These are phyloP conservation scores for Sycobia sp. DNA, from an alignment of 1,140 invertebrate species.

Conservation along the genomic window DNA sequence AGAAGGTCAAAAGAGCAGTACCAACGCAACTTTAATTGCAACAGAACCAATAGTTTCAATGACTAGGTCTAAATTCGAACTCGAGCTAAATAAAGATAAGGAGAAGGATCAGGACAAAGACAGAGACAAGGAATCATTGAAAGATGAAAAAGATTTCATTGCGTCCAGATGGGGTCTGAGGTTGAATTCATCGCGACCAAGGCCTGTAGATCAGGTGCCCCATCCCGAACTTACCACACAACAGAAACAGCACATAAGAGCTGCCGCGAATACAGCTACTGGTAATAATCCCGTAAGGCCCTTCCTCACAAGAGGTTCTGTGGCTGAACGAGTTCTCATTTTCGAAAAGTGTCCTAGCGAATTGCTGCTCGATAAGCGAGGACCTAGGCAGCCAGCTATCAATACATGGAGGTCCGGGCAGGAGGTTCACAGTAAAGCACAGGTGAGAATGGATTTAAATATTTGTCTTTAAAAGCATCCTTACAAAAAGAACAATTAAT, in stretches of 20 bases:
- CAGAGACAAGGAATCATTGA: slow-evolving; percentile 56
- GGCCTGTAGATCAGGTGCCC: slow-evolving; percentile 62
- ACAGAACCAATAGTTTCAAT: slow-evolving; percentile 47
- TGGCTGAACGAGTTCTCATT: slow-evolving; percentile 87
- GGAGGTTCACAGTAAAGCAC: slow-evolving; percentile 72
- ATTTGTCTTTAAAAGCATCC: too few species aligned
- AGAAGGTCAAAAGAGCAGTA: slow-evolving; percentile 57
- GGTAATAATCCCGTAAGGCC: slow-evolving; percentile 74
- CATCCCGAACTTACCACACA: slow-evolving; percentile 72
- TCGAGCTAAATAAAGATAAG: slow-evolving; percentile 11
- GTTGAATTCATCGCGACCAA: slow-evolving; percentile 49
- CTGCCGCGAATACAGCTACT: slow-evolving; percentile 50
- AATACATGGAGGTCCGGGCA: slow-evolving; percentile 66
- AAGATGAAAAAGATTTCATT: slow-evolving; percentile 57
- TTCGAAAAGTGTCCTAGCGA: slow-evolving; percentile 90
- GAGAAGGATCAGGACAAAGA: slow-evolving; percentile 27
- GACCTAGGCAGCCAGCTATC: slow-evolving; percentile 61
- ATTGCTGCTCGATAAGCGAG: slow-evolving; percentile 72
- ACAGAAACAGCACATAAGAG: slow-evolving; percentile 69
- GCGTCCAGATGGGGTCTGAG: slow-evolving; percentile 55
- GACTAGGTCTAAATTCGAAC: slow-evolving; percentile 50
- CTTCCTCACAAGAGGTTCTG: slow-evolving; percentile 86
- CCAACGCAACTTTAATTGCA: slow-evolving; percentile 40
- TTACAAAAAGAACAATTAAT: too few species aligned
- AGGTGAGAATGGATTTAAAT: slow-evolving; percentile 65